Evolutionary conservation across 1,140 invertebrate genomes (phyloP), one percentile per base, ranked within the genome.

Genomic region (Pogonognathellus flavescens): DNA sequence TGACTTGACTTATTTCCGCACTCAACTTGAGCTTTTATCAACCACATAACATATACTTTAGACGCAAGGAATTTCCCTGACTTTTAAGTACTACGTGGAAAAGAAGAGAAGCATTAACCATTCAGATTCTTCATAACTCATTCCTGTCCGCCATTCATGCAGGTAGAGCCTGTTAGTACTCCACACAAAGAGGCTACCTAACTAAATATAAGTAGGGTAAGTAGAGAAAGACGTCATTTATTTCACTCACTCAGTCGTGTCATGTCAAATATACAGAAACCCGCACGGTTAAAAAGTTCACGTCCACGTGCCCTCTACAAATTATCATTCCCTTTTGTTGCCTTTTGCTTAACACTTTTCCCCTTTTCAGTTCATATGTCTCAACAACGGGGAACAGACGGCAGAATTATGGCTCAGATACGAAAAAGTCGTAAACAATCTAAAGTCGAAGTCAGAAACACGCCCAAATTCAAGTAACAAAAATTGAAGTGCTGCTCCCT

Each of bases 211-310:
- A n/a, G n/a, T n/a, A n/a, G 1, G 31, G 31, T 6, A 57, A 57
- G 53, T n/a, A n/a, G 2, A 57, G 53, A 57, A 57, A 57, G 53
- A 57, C 11, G 11, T 57, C 53, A 57, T 57, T 57, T 57, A n/a
- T 57, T 57, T n/a, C 53, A 5, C 2, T 57, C 11, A n/a, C n/a
- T n/a, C n/a, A n/a, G n/a, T n/a, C n/a, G n/a, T 9, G 53, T 57
- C 9, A 57, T 57, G 16, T 9, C 22, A 52, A 31, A 25, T n/a
- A 72, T 25, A 72, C 5, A 84, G 50, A 53, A 82, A 55, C 80
- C 80, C 16, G 22, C 53, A 57, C 1, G 10, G 11, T 31, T 31
- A 50, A 82, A 82, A 52, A 20, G 80, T 57, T 57, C 53, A 57
- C 2, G 53, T 57, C 2, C 53, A 57, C 53, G 53, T 57, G 53